A percentile compares a stretch with the other conserved stretches of the same genome.
Evolutionary conservation across 1,140 invertebrate genomes (phyloP).

Genomic region (Leucophenga varia): DNA sequence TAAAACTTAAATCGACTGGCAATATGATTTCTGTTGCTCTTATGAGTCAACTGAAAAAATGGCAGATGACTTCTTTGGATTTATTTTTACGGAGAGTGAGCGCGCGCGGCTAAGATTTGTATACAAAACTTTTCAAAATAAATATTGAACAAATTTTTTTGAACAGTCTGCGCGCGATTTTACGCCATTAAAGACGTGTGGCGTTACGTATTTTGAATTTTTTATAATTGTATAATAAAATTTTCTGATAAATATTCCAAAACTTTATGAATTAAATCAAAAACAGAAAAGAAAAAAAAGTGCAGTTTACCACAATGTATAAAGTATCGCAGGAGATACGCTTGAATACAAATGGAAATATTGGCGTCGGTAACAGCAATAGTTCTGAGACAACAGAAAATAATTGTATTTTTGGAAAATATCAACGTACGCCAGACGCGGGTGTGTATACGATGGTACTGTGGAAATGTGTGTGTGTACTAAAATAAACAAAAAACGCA

Average conservation of each 20-base stretch:
- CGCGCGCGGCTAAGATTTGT: constrained; percentile 6
- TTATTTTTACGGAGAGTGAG: constrained; percentile 8
- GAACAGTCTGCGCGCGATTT: too few species aligned
- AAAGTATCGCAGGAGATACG: constrained; percentile 52
- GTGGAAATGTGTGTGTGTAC: too few species aligned
- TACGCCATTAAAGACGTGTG: too few species aligned
- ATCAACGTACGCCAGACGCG: constrained; percentile 50
- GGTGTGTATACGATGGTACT: constrained; percentile 40
- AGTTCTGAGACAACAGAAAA: constrained; percentile 22
- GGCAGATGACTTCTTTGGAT: constrained; percentile 5
- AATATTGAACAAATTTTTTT: too few species aligned
- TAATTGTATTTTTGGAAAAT: constrained; percentile 47
- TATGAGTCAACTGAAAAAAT: constrained; percentile 14
- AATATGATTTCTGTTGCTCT: too few species aligned
- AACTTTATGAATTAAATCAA: too few species aligned
- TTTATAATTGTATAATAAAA: too few species aligned
- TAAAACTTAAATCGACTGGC: too few species aligned
- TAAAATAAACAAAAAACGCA: too few species aligned
- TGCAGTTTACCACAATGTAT: constrained; percentile 28
- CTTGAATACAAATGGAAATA: constrained; percentile 33
- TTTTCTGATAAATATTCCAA: too few species aligned
- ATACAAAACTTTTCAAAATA: constrained; percentile 18
- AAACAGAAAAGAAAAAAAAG: constrained; percentile 6
- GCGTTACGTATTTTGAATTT: too few species aligned
- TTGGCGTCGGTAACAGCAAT: constrained; percentile 16